Base-by-base conservation (phyloP, 2,113 vertebrate species). In the Leucopternis melanops region DNA sequence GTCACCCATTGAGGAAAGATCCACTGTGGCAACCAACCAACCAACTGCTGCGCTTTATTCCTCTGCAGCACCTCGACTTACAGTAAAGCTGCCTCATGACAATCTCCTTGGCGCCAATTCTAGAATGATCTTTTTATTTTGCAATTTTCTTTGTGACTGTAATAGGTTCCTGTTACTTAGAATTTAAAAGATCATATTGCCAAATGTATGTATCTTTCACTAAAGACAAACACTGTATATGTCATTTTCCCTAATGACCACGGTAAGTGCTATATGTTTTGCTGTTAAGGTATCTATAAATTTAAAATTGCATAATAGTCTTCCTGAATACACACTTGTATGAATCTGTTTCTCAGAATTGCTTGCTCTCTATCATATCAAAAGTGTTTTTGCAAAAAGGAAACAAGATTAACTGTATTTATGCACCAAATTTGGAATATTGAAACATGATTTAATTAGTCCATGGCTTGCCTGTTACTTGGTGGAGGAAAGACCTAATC, bases 401-500 rank as follows among this genome's bases (percentile, higher is more conserved):
- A 70, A 62, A 17, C 9, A 23, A 70, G 11, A 15, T 12, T 47
- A 50, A 13, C 16, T 45, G 4, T 21, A 21, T 75, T 91, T 42
- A 47, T 47, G 11, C 44, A 47, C 8, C 19, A 57, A 20, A 54
- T 50, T 7, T 71, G 25, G 25, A 71, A 42, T 63, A 42, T 5
- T 62, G 20, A 54, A 77, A 19, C 3, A 5, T 47, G 9, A 66
- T n/a, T 88, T 65, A 65, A 81, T 66, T 95, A 42, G 29, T 32
- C 32, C 8, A n/a, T 91, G 80, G 54, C 70, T 69, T 72, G 73
- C 69, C 23, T 93, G 32, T 58, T 77, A 70, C 54, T 87, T 84
- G 69, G 91, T 90, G 38, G 18, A 95, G 91, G 69, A 94, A 88
- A 85, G 45, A 52, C 42, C 61, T 88, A 91, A 78, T 92, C 40